Evolutionary conservation across 35 echinoderm and acorn worm genomes (phyloP).

Genomic region (Eucidaris tribuloides): DNA sequence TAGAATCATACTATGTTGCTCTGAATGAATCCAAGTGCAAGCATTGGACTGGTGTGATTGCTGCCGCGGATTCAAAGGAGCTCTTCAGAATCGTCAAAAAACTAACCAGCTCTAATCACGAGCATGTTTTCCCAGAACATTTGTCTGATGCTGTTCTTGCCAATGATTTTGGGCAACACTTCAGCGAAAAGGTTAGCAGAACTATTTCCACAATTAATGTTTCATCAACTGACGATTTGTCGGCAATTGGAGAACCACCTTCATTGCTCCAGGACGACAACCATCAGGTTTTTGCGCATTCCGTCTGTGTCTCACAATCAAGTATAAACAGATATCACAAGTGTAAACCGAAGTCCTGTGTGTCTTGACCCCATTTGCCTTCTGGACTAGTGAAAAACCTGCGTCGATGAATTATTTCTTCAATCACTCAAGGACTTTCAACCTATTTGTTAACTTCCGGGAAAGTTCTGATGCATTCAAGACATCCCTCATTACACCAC

Average conservation of each 20-base stretch:
- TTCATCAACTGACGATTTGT: no score
- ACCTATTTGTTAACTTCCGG: background rate
- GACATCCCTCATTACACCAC: slow-evolving; percentile 15
- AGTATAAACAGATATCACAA: no score
- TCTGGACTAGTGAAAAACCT: no score
- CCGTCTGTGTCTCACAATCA: no score
- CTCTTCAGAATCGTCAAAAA: background rate
- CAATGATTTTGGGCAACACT: slow-evolving; percentile 18
- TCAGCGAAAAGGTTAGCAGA: no score
- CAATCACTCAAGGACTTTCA: no score
- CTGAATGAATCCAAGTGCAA: slow-evolving; percentile 7
- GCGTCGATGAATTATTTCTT: no score
- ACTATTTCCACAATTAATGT: no score
- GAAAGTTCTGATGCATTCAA: slow-evolving; percentile 25
- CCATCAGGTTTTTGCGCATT: no score
- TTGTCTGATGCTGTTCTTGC: background rate
- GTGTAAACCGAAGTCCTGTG: no score
- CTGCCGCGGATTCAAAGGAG: background rate
- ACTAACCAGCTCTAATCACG: background rate
- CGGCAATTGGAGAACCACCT: no score
- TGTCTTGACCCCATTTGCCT: no score
- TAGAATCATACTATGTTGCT: background rate
- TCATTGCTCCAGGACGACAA: background rate
- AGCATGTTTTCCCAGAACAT: background rate
- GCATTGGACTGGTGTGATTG: background rate